These are phyloP conservation scores for Catostomus latipinnis DNA, from an alignment of 2,797 vertebrate genomes.

Conservation along the genomic window DNA sequence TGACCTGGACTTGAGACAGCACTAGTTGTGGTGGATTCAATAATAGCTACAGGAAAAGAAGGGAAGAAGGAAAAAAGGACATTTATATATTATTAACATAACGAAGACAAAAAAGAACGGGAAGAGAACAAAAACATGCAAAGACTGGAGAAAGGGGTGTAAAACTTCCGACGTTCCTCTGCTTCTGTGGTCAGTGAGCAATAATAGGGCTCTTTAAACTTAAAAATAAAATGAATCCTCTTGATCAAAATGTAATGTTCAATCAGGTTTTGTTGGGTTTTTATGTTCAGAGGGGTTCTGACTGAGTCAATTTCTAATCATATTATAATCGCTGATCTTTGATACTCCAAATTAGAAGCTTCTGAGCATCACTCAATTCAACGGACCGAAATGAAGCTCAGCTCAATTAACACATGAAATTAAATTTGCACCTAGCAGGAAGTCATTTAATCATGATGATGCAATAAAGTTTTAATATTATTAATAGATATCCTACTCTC, in stretches of 20 bases:
- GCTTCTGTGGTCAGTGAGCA: constrained; percentile 34
- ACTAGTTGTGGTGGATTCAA: constrained; percentile 97
- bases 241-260: constrained; percentile 20
- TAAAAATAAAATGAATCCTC: constrained; percentile 16
- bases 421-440: constrained; percentile 60
- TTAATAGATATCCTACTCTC: constrained; percentile 57
- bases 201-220: constrained; percentile 1
- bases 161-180: constrained; percentile 52
- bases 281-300: constrained; percentile 35
- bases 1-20: constrained; percentile 99
- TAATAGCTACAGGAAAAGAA: constrained; percentile 89
- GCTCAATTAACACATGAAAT: constrained; percentile 64
- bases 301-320: constrained; percentile 48
- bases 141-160: constrained; percentile 62
- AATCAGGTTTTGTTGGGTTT: constrained; percentile 33
- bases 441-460: constrained; percentile 58
- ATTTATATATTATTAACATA: constrained; percentile 96
- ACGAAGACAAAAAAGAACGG: constrained; percentile 87
- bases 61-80: constrained; percentile 87
- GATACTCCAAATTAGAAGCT: constrained; percentile 57
- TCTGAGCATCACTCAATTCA: constrained; percentile 56
- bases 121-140: constrained; percentile 76
- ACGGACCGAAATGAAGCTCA: constrained; percentile 54
- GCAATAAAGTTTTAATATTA: constrained; percentile 58
- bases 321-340: constrained; percentile 50